These are phyloP conservation scores for Willowsia nigromaculata DNA, from an alignment of 2,888 invertebrate genomes.

Conservation along the genomic window DNA sequence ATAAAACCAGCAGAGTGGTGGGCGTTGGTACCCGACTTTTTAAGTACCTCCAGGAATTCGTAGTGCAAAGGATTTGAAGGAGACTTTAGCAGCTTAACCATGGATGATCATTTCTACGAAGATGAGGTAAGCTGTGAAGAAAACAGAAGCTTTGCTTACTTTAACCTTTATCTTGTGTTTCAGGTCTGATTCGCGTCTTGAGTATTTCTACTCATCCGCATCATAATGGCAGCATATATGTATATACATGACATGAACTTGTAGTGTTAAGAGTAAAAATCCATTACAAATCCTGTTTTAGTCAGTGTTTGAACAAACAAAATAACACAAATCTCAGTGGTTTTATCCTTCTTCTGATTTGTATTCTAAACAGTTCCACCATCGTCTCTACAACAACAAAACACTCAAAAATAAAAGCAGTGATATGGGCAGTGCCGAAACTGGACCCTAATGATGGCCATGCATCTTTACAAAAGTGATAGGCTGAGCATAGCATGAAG, in stretches of 20 bases:
- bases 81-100: not conserved
- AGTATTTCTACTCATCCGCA: not conserved
- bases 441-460: not conserved
- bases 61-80: not conserved
- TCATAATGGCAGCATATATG: no score
- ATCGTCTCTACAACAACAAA: not conserved
- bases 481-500: not conserved
- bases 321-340: not conserved
- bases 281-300: not conserved
- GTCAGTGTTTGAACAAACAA: not conserved
- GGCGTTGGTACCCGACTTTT: not conserved
- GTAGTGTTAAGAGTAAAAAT: no score
- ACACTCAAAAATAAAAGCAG: not conserved
- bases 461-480: not conserved
- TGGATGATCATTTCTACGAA: conserved; percentile 49
- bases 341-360: not conserved
- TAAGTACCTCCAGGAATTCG: not conserved
- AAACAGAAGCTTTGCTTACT: not conserved
- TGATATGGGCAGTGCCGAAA: no score
- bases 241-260: no score
- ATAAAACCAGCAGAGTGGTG: not conserved
- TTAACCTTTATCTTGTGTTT: not conserved
- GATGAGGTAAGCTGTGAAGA: conserved; percentile 39
- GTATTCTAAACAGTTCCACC: not conserved
- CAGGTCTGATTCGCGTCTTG: not conserved